These are phyloP conservation scores for Prunella himalayana DNA, from an alignment of 2,113 vertebrate genomes.

Conservation along the genomic window DNA sequence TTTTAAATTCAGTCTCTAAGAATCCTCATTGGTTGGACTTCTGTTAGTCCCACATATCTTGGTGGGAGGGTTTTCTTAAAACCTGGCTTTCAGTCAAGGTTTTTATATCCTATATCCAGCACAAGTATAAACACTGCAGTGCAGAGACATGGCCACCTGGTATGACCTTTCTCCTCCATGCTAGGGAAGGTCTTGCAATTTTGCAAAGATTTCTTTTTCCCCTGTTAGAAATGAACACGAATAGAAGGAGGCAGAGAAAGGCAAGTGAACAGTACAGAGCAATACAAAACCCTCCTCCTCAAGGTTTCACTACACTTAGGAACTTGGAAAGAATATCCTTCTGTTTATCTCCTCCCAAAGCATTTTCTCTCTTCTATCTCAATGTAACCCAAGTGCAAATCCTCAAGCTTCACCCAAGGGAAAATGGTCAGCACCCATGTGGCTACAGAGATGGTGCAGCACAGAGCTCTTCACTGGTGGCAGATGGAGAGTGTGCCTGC, in stretches of 20 bases:
- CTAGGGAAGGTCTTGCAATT: background rate
- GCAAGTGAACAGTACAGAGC: background rate
- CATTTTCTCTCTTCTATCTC: background rate
- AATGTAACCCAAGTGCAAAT: background rate
- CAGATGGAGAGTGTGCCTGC: fast-evolving
- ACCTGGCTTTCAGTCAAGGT: background rate
- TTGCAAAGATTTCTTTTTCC: background rate
- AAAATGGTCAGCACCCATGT: background rate
- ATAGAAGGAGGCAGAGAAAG: background rate
- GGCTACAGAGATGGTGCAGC: background rate
- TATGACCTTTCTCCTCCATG: background rate
- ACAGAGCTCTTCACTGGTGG: background rate
- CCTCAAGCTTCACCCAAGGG: background rate
- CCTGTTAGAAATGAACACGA: background rate
- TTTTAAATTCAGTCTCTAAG: background rate
- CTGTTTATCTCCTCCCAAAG: background rate
- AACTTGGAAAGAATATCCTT: background rate
- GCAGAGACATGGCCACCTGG: background rate
- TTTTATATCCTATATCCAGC: background rate
- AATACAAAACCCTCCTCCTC: background rate
- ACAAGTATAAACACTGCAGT: background rate
- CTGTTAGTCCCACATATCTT: background rate
- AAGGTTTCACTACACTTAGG: background rate
- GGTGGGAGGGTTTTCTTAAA: background rate
- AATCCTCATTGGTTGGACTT: background rate